Conservation (phyloP, 2,113 vertebrate species). For the Thamnaconus septentrionalis region DNA sequence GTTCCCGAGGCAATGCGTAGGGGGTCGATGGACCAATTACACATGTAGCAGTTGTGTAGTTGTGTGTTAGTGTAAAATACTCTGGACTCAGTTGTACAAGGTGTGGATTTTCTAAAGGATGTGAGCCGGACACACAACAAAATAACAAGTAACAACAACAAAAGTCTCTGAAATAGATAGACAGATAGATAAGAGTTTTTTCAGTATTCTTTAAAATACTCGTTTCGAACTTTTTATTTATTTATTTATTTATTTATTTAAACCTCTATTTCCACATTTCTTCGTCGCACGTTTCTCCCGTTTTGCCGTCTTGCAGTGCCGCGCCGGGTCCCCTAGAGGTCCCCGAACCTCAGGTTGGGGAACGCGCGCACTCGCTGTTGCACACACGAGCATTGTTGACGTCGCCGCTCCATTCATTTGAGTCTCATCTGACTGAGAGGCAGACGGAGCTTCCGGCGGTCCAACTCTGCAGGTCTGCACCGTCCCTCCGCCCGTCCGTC, state of each 20-base stretch:
- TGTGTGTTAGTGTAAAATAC: no score
- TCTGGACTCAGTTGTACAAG: no score
- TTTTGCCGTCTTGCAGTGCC: background rate
- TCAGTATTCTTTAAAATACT: no score
- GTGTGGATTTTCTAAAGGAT: no score
- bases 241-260: background rate
- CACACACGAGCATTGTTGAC: conserved; percentile 50
- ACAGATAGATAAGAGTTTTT: no score
- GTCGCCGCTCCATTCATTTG: conserved; percentile 69
- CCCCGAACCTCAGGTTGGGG: conserved; percentile 45
- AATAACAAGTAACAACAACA: no score
- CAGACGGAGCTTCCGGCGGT: conserved; percentile 55
- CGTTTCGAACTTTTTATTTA: no score
- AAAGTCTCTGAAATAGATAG: no score
- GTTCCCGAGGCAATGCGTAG: no score
- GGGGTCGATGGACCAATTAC: no score
- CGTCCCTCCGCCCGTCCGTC: conserved; percentile 22
- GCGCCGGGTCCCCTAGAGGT: conserved; percentile 17
- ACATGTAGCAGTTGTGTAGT: no score
- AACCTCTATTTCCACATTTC: background rate
- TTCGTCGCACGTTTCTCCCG: background rate
- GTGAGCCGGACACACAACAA: no score
- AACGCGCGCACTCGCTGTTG: conserved; percentile 16
- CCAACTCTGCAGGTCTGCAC: conserved; percentile 35
- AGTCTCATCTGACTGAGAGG: conserved; percentile 46